These are phyloP conservation scores for Intoshia linei DNA, from an alignment of 1,140 invertebrate genomes.

Conservation along the genomic window DNA sequence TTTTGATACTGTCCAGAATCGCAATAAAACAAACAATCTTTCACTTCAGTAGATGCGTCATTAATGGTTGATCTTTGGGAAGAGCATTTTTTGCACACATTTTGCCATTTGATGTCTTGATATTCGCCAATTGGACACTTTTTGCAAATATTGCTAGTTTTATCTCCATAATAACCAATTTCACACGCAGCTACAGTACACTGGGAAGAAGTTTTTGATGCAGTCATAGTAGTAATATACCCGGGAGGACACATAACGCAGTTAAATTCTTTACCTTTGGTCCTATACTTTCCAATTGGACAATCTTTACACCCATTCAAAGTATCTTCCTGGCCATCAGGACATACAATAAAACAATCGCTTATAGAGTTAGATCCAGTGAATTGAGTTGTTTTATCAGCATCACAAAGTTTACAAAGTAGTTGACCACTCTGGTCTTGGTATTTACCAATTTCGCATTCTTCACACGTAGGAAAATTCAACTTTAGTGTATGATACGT, in stretches of 20 bases:
- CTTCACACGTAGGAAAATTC: slow-evolving; percentile 37
- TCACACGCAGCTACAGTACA: not conserved
- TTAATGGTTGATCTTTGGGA: not conserved
- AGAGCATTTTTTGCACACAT: not conserved
- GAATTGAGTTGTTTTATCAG: slow-evolving; percentile 25
- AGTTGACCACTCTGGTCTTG: slow-evolving; percentile 58
- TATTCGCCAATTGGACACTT: not conserved
- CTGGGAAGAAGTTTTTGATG: too few species aligned
- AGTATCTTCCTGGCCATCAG: not conserved
- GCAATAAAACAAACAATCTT: not conserved
- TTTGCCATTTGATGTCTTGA: not conserved
- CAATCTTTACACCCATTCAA: not conserved
- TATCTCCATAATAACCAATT: not conserved
- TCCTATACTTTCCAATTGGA: not conserved
- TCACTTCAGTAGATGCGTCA: not conserved
- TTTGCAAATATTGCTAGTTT: not conserved
- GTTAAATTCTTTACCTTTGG: not conserved
- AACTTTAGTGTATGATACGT: slow-evolving; percentile 37
- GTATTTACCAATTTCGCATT: slow-evolving; percentile 52
- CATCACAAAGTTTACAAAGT: slow-evolving; percentile 49
- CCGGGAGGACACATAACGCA: too few species aligned
- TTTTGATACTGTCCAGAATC: not conserved
- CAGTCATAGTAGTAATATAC: too few species aligned
- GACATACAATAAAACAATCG: slow-evolving; percentile 33
- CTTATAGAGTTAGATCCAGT: slow-evolving; percentile 45